These are phyloP conservation scores for Propithecus deckenii DNA, from an alignment of 2,797 vertebrate genomes.

Conservation along the genomic window DNA sequence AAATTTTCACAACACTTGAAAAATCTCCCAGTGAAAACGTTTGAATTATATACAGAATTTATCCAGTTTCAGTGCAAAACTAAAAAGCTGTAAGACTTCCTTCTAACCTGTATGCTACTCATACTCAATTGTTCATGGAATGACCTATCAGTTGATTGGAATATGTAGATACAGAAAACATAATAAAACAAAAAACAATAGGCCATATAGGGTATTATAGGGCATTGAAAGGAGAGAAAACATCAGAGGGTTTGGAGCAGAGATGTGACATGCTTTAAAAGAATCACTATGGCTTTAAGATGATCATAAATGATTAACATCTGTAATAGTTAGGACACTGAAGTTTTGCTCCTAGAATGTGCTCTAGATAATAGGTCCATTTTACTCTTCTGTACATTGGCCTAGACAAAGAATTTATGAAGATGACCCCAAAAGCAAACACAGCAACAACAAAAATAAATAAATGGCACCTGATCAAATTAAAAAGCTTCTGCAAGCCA, in stretches of 20 bases:
- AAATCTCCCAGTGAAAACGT: constrained; percentile 17
- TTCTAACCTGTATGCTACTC: background rate
- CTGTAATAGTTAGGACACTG: rapidly evolving
- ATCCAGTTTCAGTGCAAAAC: background rate
- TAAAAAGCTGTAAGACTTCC: background rate
- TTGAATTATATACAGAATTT: background rate
- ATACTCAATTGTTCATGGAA: background rate
- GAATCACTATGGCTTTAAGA: background rate
- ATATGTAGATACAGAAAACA: background rate
- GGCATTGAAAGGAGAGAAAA: background rate
- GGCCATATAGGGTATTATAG: background rate
- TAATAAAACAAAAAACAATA: background rate
- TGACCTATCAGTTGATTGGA: background rate
- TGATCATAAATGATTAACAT: background rate
- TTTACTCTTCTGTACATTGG: background rate
- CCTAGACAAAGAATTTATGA: too few species aligned
- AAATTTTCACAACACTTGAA: background rate
- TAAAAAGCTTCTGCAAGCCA: too few species aligned
- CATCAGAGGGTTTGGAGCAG: background rate
- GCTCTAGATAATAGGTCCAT: background rate
- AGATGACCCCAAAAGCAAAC: too few species aligned
- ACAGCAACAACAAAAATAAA: too few species aligned
- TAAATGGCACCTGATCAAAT: too few species aligned
- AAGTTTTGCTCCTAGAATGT: background rate
- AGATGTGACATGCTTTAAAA: background rate